These are phyloP conservation scores for Microctonus brassicae DNA, from an alignment of 2,888 invertebrate genomes.

Conservation along the genomic window DNA sequence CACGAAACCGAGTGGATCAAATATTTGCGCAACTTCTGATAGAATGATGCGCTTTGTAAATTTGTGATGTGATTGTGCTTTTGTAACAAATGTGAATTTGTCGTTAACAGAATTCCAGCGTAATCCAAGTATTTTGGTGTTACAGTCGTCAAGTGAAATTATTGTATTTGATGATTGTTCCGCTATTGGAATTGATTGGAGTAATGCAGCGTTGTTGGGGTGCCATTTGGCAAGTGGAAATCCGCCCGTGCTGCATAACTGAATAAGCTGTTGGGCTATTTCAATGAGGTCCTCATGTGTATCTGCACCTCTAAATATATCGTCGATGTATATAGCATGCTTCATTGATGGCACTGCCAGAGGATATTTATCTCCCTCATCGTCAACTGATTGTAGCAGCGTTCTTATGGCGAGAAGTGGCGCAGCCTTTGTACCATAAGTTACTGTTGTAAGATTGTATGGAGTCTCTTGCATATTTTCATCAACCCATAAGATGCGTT, in stretches of 20 bases:
- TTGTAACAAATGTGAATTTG: not conserved
- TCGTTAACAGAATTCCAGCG: not conserved
- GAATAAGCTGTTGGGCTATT: not conserved
- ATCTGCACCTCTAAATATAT: conserved; percentile 11
- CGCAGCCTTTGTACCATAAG: too few relatives aligned
- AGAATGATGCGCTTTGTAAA: conserved; percentile 24
- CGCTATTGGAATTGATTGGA: too few relatives aligned
- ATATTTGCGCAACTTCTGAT: conserved; percentile 24
- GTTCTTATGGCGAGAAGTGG: not conserved
- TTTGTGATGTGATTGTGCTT: conserved; percentile 25
- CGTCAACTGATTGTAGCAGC: not conserved
- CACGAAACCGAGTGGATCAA: conserved; percentile 39
- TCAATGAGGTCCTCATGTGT: not conserved
- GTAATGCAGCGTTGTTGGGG: not conserved
- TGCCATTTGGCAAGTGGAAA: conserved; percentile 27
- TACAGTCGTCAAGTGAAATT: not conserved
- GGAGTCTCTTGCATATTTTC: too few relatives aligned
- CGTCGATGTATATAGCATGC: not conserved
- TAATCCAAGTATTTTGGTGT: not conserved
- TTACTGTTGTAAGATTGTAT: too few relatives aligned
- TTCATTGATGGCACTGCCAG: conserved; percentile 21
- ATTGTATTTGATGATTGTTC: too few relatives aligned
- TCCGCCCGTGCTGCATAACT: conserved; percentile 19
- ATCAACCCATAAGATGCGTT: too few relatives aligned
- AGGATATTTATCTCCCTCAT: conserved; percentile 4